Evolutionary conservation across 2,888 invertebrate genomes (phyloP), one percentile per base, ranked within the genome.

Genomic region (Marronus borbonicus): DNA sequence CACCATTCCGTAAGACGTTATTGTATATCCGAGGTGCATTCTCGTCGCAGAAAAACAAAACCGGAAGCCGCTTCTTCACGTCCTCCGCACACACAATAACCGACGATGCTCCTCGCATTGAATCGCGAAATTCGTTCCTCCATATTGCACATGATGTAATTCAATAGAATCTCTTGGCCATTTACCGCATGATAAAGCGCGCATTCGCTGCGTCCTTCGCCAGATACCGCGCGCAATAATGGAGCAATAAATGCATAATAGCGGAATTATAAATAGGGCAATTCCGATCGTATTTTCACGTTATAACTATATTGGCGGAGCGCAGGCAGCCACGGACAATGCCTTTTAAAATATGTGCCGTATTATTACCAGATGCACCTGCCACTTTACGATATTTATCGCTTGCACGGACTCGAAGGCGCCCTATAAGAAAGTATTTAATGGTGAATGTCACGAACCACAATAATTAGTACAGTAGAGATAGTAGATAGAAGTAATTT

Each of bases 161-260:
- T 55, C 55, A 60, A 60, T 28, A 28, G 60, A 20, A 60, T 60
- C 20, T 60, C 60, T 24, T 55, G 24, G 60, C 20, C 60, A 60
- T 60, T 52, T 60, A 60, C 24, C 12, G 10, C 60, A 24, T n/a
- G 20, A 60, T 60, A 60, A 60, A 60, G 60, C 60, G 24, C 60
- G 12, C 24, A 60, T 28, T 28, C 20, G 14, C 20, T 24, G 20
- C 28, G 28, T 28, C 12, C 24, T 60, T 60, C 28, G 28, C 60
- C 24, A 60, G 24, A 60, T 60, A 60, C 20, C 60, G 60, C 1
- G 24, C 60, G 60, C 60, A 24, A 60, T 60, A 60, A 60, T 60
- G 60, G 60, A 60, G 24, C 60, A 60, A 28, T 60, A 60, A 60
- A 20, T 28, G 60, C 20, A 60, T 60, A 60, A 60, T 24, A 28